Evolutionary conservation across 2,113 vertebrate genomes (phyloP), one percentile per base, ranked within the genome.

Genomic region (Nipponia nippon): DNA sequence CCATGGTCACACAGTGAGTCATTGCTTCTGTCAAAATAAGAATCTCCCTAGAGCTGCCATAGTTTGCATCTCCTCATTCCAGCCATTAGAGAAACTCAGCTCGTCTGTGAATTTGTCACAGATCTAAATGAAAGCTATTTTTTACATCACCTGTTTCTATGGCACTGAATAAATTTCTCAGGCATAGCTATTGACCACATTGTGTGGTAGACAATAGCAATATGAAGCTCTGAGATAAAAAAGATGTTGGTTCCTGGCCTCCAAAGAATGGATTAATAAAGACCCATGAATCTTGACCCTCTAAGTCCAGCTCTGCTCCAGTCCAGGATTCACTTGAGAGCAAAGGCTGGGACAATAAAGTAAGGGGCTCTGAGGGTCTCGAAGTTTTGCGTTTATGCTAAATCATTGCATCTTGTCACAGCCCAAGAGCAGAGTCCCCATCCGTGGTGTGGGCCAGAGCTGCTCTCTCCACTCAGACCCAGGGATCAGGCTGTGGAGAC

Each of bases 11-110:
- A 25, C 6, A 77, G 66, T 95, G 94, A 97, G 50, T 97, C 91
- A 93, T 9, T 77, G 58, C 66, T 95, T 89, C 95, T 92, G 87
- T 89, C 70, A 95, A 95, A 96, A 95, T 95, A 96, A 93, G 61
- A 76, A 85, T 87, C 77, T 92, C 69, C 42, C 56, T 95, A 47
- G 72, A 92, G 55, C 77, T 93, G 62, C 77, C 78, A 85, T 79
- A 76, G 70, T 85, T 85, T 91, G 56, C 67, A 70, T 79, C 25
- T 84, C 49, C 49, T 95, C 53, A 22, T 85, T 76, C 40, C 53
- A 91, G 15, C 52, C 81, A 65, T 69, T 36, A 47, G 13, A 87
- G 56, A 87, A 93, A 69, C 13, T 76, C 70, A 56, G 44, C 8
- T 84, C 44, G 50, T 65, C 52, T 56, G 44, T 89, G 72, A 61